A percentile compares a stretch with the other conserved stretches of the same genome.
Conservation (phyloP, 2,797 vertebrate genomes). For the Florisuga fusca region DNA sequence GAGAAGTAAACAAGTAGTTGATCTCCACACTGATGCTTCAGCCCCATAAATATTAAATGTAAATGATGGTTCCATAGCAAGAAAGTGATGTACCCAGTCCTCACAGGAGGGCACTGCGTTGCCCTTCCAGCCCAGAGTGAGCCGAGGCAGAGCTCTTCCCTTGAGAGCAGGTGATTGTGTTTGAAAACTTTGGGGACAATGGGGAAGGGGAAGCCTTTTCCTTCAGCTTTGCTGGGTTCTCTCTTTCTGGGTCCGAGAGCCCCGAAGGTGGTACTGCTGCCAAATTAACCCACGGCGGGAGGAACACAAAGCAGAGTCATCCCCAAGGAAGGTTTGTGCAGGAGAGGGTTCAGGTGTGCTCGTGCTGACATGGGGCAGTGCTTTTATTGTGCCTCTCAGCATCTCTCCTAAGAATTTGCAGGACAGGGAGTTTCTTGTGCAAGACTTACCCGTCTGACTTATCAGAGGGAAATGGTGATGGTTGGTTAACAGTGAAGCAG, state of each 20-base stretch:
- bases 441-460: not conserved
- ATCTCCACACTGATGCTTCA: not conserved
- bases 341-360: not conserved
- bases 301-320: not conserved
- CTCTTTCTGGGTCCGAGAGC: too few relatives aligned
- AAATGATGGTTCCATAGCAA: not conserved
- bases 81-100: not conserved
- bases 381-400: not conserved
- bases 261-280: accelerated
- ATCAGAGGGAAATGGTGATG: not conserved
- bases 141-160: not conserved
- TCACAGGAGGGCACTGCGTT: not conserved
- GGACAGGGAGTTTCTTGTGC: not conserved
- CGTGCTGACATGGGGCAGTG: not conserved
- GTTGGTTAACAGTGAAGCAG: not conserved
- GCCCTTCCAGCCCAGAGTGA: not conserved
- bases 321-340: not conserved
- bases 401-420: not conserved
- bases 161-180: not conserved
- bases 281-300: not conserved
- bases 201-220: not conserved
- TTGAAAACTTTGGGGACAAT: not conserved
- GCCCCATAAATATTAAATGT: not conserved
- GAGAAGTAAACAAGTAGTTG: not conserved
- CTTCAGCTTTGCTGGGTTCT: not conserved